A percentile compares a stretch with the other conserved stretches of the same genome.
phyloP scores from a whole-genome alignment of 2,113 vertebrate species.

The Tautogolabrus adspersus region DNA sequence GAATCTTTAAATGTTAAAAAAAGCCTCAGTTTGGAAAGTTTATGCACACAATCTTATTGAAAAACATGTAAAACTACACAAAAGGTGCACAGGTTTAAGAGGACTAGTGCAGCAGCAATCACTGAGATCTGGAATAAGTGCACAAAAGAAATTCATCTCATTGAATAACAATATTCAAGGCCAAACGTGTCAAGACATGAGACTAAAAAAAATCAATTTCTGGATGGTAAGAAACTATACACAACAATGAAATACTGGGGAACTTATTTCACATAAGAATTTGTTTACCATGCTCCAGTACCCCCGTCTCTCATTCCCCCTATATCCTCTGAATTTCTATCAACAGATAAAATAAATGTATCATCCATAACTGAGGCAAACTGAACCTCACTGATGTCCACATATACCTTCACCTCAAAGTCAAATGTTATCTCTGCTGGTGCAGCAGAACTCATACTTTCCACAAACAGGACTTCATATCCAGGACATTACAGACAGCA shows the following conservation, averaged over 20 bases:
- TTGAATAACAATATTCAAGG: too few species aligned
- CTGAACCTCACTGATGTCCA: slow-evolving; percentile 23
- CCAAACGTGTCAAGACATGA: background rate
- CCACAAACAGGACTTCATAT: slow-evolving; percentile 28
- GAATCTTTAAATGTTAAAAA: slow-evolving; percentile 9
- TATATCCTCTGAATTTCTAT: slow-evolving; percentile 25
- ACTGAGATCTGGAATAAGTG: background rate
- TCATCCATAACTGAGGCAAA: slow-evolving; percentile 28
- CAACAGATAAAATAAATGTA: slow-evolving; percentile 29
- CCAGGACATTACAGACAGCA: slow-evolving; percentile 42
- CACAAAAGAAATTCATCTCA: background rate
- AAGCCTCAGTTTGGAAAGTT: background rate
- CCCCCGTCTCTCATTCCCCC: background rate
- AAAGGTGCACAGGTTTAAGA: background rate
- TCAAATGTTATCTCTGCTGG: slow-evolving; percentile 45
- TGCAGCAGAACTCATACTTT: slow-evolving; percentile 29
- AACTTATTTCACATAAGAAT: slow-evolving; percentile 9
- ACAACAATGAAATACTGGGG: background rate
- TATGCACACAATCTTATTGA: background rate
- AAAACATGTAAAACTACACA: background rate
- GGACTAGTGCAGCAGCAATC: background rate
- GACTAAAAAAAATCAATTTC: background rate
- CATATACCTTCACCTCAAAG: slow-evolving; percentile 40
- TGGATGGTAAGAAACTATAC: slow-evolving; percentile 13
- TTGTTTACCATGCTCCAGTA: background rate